Evolutionary conservation across 1,140 invertebrate species (phyloP).

Genomic region (Bombus superbus): DNA sequence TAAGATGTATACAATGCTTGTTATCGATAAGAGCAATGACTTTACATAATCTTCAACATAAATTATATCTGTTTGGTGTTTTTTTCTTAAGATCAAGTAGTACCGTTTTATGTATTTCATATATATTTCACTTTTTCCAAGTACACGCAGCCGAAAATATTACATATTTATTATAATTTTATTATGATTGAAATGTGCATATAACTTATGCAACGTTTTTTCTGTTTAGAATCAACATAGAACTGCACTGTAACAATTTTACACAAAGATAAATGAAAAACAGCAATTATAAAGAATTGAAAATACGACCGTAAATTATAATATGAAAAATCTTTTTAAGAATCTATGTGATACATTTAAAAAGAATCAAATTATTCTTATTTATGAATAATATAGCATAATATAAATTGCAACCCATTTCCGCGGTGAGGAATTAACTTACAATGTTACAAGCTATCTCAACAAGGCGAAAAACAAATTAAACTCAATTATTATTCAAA

Average conservation of each 20-base stretch:
- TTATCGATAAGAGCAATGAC: constrained; percentile 20
- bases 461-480: constrained; percentile 21
- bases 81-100: constrained; percentile 22
- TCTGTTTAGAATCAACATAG: constrained; percentile 10
- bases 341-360: constrained; percentile 40
- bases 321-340: constrained; percentile 29
- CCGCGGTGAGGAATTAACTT: constrained; percentile 21
- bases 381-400: constrained; percentile 54
- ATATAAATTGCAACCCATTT: constrained; percentile 32
- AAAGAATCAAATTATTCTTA: constrained; percentile 50
- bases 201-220: constrained; percentile 1
- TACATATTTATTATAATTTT: constrained; percentile 32
- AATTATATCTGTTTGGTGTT: constrained; percentile 28
- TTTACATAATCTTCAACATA: constrained; percentile 22
- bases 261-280: constrained; percentile 5
- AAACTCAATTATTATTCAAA: constrained; percentile 21
- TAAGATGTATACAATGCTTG: constrained; percentile 27
- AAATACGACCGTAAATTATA: neutral
- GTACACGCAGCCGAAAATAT: neutral
- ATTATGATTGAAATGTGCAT: constrained; percentile 18
- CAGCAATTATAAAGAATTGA: neutral
- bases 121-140: constrained; percentile 17
- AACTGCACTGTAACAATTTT: constrained; percentile 3
- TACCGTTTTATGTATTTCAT: constrained; percentile 1
- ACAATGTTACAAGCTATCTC: constrained; percentile 36